phyloP scores from a whole-genome alignment of 1,140 invertebrate species.

The Ylistrum balloti region DNA sequence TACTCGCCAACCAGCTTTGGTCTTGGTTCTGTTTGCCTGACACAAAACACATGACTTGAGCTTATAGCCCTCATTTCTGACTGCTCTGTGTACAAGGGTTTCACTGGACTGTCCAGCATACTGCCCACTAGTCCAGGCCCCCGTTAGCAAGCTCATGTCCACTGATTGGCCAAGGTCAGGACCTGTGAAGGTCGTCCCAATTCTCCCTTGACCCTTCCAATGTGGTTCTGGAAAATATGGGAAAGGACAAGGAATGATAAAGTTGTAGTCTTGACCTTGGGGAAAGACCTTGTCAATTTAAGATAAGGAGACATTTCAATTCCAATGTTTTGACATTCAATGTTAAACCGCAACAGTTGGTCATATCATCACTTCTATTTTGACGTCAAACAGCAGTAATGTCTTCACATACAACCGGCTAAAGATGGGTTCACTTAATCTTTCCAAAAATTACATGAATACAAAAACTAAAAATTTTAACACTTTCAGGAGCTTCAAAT shows the following conservation, averaged over 20 bases:
- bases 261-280: not conserved
- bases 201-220: not conserved
- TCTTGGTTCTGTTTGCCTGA: slow-evolving; percentile 18
- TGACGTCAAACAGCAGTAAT: too few species aligned
- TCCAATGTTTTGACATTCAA: not conserved
- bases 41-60: slow-evolving; percentile 6
- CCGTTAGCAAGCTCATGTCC: not conserved
- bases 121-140: not conserved
- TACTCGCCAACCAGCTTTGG: not conserved
- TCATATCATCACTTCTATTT: too few species aligned
- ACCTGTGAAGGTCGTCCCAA: not conserved
- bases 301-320: not conserved
- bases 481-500: too few species aligned
- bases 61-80: slow-evolving; percentile 26
- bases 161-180: too few species aligned
- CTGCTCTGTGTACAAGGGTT: not conserved
- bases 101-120: slow-evolving; percentile 2
- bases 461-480: too few species aligned
- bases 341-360: too few species aligned
- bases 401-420: too few species aligned
- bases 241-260: slow-evolving; percentile 38
- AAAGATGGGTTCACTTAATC: too few species aligned
- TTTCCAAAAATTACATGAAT: too few species aligned
- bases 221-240: slow-evolving; percentile 25
- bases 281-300: not conserved